Evolutionary conservation across 2,888 invertebrate species (phyloP).

Genomic region (Patella ulyssiponensis): DNA sequence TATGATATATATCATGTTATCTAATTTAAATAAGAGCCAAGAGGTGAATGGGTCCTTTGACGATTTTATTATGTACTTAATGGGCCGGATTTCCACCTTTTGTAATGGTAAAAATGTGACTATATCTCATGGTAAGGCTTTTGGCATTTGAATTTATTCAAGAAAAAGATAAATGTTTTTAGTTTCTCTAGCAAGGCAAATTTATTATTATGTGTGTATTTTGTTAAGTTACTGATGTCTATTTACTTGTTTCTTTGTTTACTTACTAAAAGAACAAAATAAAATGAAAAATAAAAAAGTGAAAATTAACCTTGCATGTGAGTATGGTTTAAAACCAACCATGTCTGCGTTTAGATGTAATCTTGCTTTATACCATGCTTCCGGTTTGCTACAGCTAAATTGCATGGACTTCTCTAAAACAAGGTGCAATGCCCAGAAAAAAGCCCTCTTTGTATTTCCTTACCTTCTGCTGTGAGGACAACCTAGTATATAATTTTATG

Average conservation of each 20-base stretch:
- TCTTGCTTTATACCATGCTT: slow-evolving; percentile 9
- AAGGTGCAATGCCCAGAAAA: slow-evolving; percentile 5
- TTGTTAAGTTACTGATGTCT: slow-evolving; percentile 9
- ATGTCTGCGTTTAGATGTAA: neutral
- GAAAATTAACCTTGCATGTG: neutral
- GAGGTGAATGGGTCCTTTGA: slow-evolving; percentile 3
- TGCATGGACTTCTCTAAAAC: slow-evolving; percentile 2
- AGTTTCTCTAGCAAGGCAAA: slow-evolving; percentile 1
- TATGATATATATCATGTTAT: too few relatives aligned
- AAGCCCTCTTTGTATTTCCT: too few relatives aligned
- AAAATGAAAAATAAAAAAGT: neutral
- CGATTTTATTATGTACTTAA: neutral
- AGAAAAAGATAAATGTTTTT: slow-evolving; percentile 4
- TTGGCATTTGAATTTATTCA: slow-evolving; percentile 2
- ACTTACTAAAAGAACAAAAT: neutral
- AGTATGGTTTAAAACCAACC: neutral
- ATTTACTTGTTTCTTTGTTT: slow-evolving; percentile 11
- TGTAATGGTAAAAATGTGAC: neutral
- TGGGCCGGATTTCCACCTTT: neutral
- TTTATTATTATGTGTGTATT: slow-evolving; percentile 6
- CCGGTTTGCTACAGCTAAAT: neutral
- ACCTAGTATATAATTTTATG: too few relatives aligned
- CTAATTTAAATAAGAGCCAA: too few relatives aligned
- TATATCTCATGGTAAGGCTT: neutral
- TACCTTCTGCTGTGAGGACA: too few relatives aligned